These are phyloP conservation scores for Conus betulinus DNA, from an alignment of 1,140 invertebrate species.

Conservation along the genomic window DNA sequence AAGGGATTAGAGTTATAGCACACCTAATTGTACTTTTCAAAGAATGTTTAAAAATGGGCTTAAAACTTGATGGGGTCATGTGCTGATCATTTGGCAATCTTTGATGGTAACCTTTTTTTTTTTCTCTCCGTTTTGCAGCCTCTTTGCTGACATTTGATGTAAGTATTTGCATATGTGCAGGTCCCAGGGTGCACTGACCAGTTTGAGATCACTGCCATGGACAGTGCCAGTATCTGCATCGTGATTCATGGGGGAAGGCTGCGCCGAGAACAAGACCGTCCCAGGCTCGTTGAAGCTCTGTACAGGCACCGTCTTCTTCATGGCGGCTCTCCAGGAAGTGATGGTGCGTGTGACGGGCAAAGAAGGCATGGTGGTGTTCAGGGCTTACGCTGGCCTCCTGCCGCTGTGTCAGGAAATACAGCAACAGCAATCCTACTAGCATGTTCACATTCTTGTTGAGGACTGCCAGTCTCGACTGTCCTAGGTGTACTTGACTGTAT, in stretches of 20 bases:
- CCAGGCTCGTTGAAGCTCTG: slow-evolving; percentile 77
- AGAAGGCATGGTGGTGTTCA: slow-evolving; percentile 63
- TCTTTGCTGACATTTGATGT: too few relatives aligned
- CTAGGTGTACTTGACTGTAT: too few relatives aligned
- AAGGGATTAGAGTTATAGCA: too few relatives aligned
- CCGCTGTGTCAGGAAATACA: background rate
- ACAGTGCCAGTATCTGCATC: slow-evolving; percentile 82
- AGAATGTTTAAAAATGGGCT: too few relatives aligned
- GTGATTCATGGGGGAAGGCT: slow-evolving; percentile 79
- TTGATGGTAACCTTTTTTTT: too few relatives aligned
- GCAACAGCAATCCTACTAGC: background rate
- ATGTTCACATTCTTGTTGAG: background rate
- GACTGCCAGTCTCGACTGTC: too few relatives aligned
- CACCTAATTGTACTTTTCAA: too few relatives aligned
- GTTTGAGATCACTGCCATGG: slow-evolving; percentile 79
- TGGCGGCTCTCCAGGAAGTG: slow-evolving; percentile 65
- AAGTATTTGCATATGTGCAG: slow-evolving; percentile 67
- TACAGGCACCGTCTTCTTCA: slow-evolving; percentile 79
- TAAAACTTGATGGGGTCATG: too few relatives aligned
- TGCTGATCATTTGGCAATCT: too few relatives aligned
- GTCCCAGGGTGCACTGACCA: slow-evolving; percentile 72
- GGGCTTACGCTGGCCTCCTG: slow-evolving; percentile 60
- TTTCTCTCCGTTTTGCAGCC: too few relatives aligned
- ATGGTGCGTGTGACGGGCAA: slow-evolving; percentile 46
- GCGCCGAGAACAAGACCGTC: slow-evolving; percentile 65